Conservation (phyloP, 2,797 vertebrate genomes). For the Phataginus tetradactyla region DNA sequence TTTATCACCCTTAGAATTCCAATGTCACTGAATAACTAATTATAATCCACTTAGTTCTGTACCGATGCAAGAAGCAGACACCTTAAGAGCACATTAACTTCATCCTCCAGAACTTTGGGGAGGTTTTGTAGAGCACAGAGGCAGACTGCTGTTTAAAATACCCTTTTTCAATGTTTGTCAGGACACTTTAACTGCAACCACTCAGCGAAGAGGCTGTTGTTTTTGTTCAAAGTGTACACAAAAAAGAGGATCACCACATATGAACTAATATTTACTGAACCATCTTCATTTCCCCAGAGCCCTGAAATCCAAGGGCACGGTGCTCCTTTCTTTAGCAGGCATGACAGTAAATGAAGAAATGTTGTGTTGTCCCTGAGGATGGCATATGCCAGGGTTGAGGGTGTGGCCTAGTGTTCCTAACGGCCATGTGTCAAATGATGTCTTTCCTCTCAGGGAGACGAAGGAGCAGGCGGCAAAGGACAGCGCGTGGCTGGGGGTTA, state of each 20-base stretch:
- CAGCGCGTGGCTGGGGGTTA: background rate
- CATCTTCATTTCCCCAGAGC: conserved; percentile 12
- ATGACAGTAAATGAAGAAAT: conserved; percentile 25
- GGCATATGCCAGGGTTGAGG: background rate
- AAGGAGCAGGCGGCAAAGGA: background rate
- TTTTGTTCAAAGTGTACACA: conserved; percentile 59
- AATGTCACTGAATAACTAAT: background rate
- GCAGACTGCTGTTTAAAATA: background rate
- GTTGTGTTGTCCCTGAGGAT: background rate
- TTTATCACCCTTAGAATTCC: conserved; percentile 66
- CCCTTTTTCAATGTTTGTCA: conserved; percentile 54
- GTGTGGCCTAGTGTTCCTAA: background rate
- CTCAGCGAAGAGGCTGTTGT: conserved; percentile 71
- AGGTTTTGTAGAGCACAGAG: background rate
- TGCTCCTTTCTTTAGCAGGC: background rate
- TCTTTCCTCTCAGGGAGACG: background rate
- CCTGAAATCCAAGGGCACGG: background rate
- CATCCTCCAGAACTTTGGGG: background rate
- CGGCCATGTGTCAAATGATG: background rate
- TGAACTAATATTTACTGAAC: conserved; percentile 63
- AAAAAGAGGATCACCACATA: conserved; percentile 22
- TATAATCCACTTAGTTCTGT: background rate
- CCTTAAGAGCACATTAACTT: background rate
- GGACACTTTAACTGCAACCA: conserved; percentile 57
- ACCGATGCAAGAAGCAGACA: conserved; percentile 2